These are phyloP conservation scores for Cistogaster globosa DNA, from an alignment of 2,888 invertebrate species.

Conservation along the genomic window DNA sequence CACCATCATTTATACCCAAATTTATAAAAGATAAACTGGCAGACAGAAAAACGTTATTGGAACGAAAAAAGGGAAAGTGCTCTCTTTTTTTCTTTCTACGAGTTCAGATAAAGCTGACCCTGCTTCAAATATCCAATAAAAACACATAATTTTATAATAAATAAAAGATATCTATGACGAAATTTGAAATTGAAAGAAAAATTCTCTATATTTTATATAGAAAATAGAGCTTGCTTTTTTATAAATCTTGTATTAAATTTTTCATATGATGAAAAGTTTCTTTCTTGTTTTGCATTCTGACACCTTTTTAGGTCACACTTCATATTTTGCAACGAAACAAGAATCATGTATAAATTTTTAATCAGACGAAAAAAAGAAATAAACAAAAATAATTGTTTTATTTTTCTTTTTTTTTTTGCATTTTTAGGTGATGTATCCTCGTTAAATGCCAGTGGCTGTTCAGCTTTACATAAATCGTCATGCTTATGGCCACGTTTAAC, in stretches of 20 bases:
- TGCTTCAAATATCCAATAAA: no score
- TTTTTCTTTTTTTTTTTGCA: slow-evolving; percentile 33
- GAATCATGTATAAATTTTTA: slow-evolving; percentile 45
- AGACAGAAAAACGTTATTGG: no score
- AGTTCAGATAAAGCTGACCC: no score
- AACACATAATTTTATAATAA: no score
- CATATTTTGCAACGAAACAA: slow-evolving; percentile 16
- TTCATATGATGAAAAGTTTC: no score
- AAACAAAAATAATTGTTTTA: slow-evolving; percentile 8
- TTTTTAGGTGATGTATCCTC: slow-evolving; percentile 74
- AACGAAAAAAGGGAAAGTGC: no score
- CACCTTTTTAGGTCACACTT: slow-evolving; percentile 31
- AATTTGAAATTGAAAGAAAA: no score
- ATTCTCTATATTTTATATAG: not conserved
- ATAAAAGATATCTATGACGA: no score
- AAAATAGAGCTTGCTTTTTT: not conserved
- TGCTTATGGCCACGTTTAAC: slow-evolving; percentile 72
- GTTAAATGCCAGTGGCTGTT: slow-evolving; percentile 72
- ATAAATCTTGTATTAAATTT: not conserved
- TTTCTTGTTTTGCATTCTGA: not conserved
- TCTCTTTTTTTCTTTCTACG: no score
- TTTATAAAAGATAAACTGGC: no score
- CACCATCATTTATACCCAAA: no score
- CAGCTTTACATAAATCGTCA: slow-evolving; percentile 59
- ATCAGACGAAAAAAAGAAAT: slow-evolving; percentile 39